Percentiles rank a stretch among this genome's conserved stretches.
Conservation (phyloP, 2,888 invertebrate species). For the Diloba caeruleocephala region DNA sequence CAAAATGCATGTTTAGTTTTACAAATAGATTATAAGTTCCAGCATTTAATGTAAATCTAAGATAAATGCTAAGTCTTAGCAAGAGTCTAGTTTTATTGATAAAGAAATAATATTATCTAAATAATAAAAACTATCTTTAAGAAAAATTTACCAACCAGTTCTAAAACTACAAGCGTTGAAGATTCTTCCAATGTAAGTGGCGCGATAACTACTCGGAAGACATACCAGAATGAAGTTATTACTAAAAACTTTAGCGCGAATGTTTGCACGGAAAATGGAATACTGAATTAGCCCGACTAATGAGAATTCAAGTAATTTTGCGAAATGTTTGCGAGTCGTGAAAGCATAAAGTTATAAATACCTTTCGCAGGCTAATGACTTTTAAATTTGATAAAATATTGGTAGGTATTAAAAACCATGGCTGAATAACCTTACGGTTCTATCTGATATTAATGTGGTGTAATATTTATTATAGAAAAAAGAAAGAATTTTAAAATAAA, state of each 20-base stretch:
- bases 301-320: conserved; percentile 14
- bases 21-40: no score
- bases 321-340: conserved; percentile 14
- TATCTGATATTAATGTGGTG: no score
- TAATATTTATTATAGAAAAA: no score
- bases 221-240: conserved; percentile 26
- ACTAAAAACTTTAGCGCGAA: conserved; percentile 25
- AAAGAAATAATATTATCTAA: background rate
- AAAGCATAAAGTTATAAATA: conserved; percentile 13
- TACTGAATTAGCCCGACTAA: conserved; percentile 7
- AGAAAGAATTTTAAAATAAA: no score
- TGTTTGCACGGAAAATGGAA: conserved; percentile 10
- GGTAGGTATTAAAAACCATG: background rate
- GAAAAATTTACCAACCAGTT: background rate
- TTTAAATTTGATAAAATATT: conserved; percentile 8
- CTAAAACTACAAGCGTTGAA: conserved; percentile 10
- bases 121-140: background rate
- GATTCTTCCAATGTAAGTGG: conserved; percentile 18
- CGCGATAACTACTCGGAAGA: conserved; percentile 20
- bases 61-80: no score
- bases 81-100: no score
- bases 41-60: no score
- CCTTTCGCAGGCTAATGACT: conserved; percentile 4
- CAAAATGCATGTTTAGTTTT: no score
- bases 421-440: no score